Base-by-base conservation (phyloP, 2,113 vertebrate species). In the Dasyprocta punctata region DNA sequence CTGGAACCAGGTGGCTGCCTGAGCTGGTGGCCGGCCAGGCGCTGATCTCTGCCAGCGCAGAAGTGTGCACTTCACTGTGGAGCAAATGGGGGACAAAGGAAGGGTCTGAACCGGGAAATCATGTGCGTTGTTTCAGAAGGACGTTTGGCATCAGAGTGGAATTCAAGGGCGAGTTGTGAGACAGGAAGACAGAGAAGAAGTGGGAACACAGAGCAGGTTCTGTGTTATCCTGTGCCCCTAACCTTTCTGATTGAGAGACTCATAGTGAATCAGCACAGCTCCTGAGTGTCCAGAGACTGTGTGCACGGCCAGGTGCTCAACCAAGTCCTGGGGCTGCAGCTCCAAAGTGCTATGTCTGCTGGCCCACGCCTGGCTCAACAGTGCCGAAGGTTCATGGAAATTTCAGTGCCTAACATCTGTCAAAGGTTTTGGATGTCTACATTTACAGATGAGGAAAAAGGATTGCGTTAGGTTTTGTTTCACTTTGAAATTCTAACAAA, bases 291-390 rank as follows among this genome's bases (percentile, higher is more conserved):
- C 33, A 10, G 71, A 56, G n/a, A 7, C 3, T 44, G 36, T 5
- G 3, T 3, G 6, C 0, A 5, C 0, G 7, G 38, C 82, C 33
- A 36, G 3, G 9, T 1, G 3, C 17, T 44, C 28, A 30, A 11
- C 49, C 12, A 10, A 33, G 30, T 30, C 36, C 56, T 19, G 22
- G 44, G 30, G 33, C 41, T 5, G 33, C 38, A 52, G 24, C 81
- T 71, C 28, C 58, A 38, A 61, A 69, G 30, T 26, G 11, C 69
- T 3, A 1, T 6, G 12, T 6, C 3, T 86, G 86, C 41, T 80
- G 60, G 47, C 71, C 54, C 44, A 1, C 36, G 16, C 61, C 54
- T 19, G 16, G 17, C 41, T 65, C 78, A 28, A 19, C 54, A 87
- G 88, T 20, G 12, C 26, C 54, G 41, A 33, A 85, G 56, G 28